phyloP scores from a whole-genome alignment of 1,140 invertebrate species.

The Whitmania pigra region DNA sequence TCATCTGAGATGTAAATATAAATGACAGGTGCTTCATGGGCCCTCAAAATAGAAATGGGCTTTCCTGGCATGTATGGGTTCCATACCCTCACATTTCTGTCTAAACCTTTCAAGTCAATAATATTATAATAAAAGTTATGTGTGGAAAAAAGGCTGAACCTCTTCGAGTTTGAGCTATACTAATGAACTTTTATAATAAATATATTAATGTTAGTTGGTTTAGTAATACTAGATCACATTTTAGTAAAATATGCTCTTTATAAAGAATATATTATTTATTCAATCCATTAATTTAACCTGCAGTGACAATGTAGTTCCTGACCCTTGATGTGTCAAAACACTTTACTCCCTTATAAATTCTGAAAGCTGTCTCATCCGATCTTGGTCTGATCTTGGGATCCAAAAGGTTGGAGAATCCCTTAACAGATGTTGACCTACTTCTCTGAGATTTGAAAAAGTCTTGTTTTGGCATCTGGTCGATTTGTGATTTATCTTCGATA shows the following conservation, averaged over 20 bases:
- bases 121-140: not conserved
- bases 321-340: conserved; percentile 42
- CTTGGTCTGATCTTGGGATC: conserved; percentile 21
- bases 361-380: conserved; percentile 35
- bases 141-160: too few relatives aligned
- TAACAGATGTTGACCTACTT: too few relatives aligned
- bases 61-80: conserved; percentile 42
- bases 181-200: too few relatives aligned
- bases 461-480: too few relatives aligned
- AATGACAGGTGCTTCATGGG: conserved; percentile 42
- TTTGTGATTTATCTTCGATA: too few relatives aligned
- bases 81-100: conserved; percentile 41
- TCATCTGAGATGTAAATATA: conserved; percentile 39
- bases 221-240: too few relatives aligned
- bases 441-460: too few relatives aligned
- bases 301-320: conserved; percentile 42
- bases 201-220: too few relatives aligned
- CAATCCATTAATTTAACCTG: conserved; percentile 35
- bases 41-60: conserved; percentile 40
- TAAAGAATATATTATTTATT: not conserved
- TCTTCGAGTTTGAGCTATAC: too few relatives aligned
- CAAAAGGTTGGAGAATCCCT: too few relatives aligned
- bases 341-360: conserved; percentile 43
- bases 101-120: conserved; percentile 34
- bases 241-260: too few relatives aligned